A percentile compares a stretch with the other conserved stretches of the same genome.
phyloP scores from a whole-genome alignment of 2,797 vertebrate species.

The Martes flavigula region DNA sequence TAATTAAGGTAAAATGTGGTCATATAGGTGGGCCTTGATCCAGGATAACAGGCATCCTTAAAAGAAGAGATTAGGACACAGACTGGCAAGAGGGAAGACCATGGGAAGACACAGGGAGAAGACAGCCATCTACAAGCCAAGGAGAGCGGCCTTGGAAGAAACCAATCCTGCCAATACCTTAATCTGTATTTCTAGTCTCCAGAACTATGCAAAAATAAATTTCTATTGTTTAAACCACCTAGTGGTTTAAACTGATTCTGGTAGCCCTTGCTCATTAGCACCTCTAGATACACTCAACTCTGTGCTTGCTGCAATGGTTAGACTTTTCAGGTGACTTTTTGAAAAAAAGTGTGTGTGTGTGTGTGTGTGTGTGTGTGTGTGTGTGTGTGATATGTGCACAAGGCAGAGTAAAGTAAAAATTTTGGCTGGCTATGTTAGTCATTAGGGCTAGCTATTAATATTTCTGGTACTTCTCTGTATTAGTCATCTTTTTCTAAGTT shows the following conservation, averaged over 20 bases:
- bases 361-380: neutral
- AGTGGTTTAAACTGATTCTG: neutral
- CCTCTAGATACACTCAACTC: neutral
- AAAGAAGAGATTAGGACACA: neutral
- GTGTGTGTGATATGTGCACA: neutral
- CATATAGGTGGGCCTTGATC: neutral
- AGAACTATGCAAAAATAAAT: neutral
- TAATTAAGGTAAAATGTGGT: neutral
- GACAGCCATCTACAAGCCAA: neutral
- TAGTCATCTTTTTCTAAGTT: neutral
- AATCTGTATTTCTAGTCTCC: neutral
- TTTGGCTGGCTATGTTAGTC: neutral
- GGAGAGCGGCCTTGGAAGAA: neutral
- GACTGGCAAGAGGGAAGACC: neutral
- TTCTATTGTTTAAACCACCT: neutral
- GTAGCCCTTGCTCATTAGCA: neutral
- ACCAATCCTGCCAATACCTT: neutral
- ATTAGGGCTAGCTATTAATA: neutral
- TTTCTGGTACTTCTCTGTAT: neutral
- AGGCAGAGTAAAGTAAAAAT: neutral
- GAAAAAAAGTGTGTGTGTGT: neutral
- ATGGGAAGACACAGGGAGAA: neutral
- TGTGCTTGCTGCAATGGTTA: neutral
- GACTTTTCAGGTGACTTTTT: neutral
- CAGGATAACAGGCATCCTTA: neutral